These are phyloP conservation scores for Manis pentadactyla DNA, from an alignment of 2,797 vertebrate genomes.

Conservation along the genomic window DNA sequence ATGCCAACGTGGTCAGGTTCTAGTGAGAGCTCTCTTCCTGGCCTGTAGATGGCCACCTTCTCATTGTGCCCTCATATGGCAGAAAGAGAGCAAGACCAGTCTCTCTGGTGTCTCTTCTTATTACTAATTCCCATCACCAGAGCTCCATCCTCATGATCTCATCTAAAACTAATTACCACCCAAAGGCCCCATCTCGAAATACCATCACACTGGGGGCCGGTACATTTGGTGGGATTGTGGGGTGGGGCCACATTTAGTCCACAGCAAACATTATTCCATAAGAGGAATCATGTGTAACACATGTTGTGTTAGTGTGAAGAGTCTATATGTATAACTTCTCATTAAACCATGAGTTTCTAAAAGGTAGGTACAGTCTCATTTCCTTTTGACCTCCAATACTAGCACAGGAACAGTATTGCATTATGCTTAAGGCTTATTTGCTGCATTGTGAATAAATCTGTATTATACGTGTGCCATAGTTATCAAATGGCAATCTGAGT, in stretches of 20 bases:
- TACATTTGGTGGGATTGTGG: rapidly evolving
- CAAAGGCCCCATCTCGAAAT: neutral
- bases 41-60: no score
- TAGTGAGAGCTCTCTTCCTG: neutral
- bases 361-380: neutral
- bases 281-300: neutral
- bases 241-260: neutral
- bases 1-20: neutral
- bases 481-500: neutral
- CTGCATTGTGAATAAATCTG: neutral
- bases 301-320: neutral
- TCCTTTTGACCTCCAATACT: neutral
- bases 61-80: neutral
- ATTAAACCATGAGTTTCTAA: neutral
- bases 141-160: neutral
- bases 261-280: neutral
- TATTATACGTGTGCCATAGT: neutral
- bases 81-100: neutral
- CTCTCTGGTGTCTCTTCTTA: neutral
- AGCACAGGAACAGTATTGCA: neutral
- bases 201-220: neutral
- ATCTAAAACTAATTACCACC: neutral
- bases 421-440: neutral
- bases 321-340: neutral
- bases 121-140: neutral